These are phyloP conservation scores for Cheilosia urbana DNA, from an alignment of 2,888 invertebrate species.

Conservation along the genomic window DNA sequence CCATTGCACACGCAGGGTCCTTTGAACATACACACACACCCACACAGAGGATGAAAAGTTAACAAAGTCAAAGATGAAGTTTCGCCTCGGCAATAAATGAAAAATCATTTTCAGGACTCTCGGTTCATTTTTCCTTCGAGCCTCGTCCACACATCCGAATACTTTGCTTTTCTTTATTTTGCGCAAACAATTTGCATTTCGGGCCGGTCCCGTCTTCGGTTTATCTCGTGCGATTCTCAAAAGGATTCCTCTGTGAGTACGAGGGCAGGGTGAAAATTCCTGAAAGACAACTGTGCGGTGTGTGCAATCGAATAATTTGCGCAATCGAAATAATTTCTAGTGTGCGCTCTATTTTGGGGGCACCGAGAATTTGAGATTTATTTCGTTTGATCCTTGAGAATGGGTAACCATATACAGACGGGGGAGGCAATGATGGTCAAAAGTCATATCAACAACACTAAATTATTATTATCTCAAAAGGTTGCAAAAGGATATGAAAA, in stretches of 20 bases:
- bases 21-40: constrained; percentile 18
- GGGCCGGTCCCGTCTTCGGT: constrained; percentile 42
- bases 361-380: constrained; percentile 58
- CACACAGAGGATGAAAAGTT: constrained; percentile 22
- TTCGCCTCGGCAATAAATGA: constrained; percentile 68
- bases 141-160: constrained; percentile 40
- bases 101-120: constrained; percentile 69
- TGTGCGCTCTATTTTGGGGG: constrained; percentile 17
- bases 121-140: constrained; percentile 46
- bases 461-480: constrained; percentile 85
- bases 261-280: constrained; percentile 39
- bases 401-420: constrained; percentile 82
- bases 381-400: constrained; percentile 48
- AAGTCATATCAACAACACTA: constrained; percentile 85
- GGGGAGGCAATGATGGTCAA: constrained; percentile 83
- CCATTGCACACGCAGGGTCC: constrained; percentile 17
- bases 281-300: constrained; percentile 66
- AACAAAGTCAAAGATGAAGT: constrained; percentile 68
- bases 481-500: constrained; percentile 79
- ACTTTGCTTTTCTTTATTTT: constrained; percentile 24
- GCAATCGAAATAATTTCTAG: constrained; percentile 81
- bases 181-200: constrained; percentile 50
- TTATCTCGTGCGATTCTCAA: constrained; percentile 57
- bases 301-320: constrained; percentile 83
- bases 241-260: constrained; percentile 56